Conservation (phyloP, 1,140 invertebrate genomes). For the Pseudomyrmex gracilis region DNA sequence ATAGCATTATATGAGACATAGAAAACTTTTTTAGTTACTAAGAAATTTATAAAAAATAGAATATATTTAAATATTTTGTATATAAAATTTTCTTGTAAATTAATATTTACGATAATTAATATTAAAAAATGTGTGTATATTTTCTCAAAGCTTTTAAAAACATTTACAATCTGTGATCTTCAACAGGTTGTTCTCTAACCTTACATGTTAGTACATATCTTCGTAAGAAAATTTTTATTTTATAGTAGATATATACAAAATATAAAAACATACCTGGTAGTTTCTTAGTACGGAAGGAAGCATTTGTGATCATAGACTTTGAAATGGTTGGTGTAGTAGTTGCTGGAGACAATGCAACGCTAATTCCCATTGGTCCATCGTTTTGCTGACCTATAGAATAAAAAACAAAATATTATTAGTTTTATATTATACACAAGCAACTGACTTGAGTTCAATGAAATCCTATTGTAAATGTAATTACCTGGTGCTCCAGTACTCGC, state of each 20-base stretch:
- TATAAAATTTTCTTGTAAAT: constrained; percentile 13
- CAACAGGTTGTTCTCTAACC: neutral
- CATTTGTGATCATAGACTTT: constrained; percentile 98
- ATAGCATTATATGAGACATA: constrained; percentile 10
- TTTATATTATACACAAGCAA: neutral
- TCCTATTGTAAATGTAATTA: constrained; percentile 66
- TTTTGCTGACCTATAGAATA: constrained; percentile 88
- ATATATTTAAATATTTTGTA: constrained; percentile 4
- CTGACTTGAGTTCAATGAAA: neutral
- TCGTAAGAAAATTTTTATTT: constrained; percentile 43
- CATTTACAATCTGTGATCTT: constrained; percentile 30
- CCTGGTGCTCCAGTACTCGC: constrained; percentile 90
- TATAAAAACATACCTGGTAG: constrained; percentile 90
- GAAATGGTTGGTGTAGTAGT: constrained; percentile 92
- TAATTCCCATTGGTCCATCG: constrained; percentile 93
- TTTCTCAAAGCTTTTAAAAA: neutral
- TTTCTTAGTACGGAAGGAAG: constrained; percentile 98
- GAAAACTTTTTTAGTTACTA: constrained; percentile 1
- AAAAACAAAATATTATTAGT: constrained; percentile 28
- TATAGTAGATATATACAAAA: constrained; percentile 49
- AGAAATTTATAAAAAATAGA: constrained; percentile 3
- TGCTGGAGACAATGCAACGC: constrained; percentile 91
- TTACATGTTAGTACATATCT: constrained; percentile 8
- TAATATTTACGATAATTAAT: constrained; percentile 24
- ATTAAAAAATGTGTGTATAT: constrained; percentile 5